These are phyloP conservation scores for Musca vetustissima DNA, from an alignment of 1,140 invertebrate species.

Conservation along the genomic window DNA sequence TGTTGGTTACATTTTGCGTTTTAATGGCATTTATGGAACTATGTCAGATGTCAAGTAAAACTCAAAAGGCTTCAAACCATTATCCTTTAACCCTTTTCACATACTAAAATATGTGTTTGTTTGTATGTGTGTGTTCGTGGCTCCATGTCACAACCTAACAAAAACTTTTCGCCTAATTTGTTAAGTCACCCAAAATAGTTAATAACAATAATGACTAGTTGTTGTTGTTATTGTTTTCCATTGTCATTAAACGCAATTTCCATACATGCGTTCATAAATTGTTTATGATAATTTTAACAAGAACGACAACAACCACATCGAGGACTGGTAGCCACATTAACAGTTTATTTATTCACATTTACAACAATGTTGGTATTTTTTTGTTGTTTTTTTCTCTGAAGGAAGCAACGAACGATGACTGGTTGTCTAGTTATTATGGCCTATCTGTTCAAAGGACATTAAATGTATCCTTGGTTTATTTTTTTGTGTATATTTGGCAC, in stretches of 20 bases:
- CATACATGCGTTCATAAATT: slow-evolving; percentile 1
- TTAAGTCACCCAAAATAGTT: slow-evolving; percentile 11
- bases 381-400: too few species aligned
- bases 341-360: too few species aligned
- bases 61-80: background rate
- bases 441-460: too few species aligned
- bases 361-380: too few species aligned
- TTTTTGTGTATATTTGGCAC: too few species aligned
- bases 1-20: too few species aligned
- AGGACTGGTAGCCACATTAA: background rate
- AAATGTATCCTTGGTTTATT: too few species aligned
- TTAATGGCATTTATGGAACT: slow-evolving; percentile 11
- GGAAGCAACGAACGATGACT: too few species aligned
- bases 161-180: slow-evolving; percentile 8
- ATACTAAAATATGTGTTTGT: background rate
- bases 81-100: slow-evolving; percentile 1
- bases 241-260: slow-evolving; percentile 20
- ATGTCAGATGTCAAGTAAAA: slow-evolving; percentile 3
- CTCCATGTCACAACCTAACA: background rate
- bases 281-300: slow-evolving; percentile 21
- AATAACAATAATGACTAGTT: slow-evolving; percentile 4
- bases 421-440: too few species aligned
- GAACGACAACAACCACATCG: background rate
- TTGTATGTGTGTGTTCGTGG: background rate
- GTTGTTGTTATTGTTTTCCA: too few species aligned